Conservation (phyloP, 2,888 invertebrate species). For the Pheosia gnoma region DNA sequence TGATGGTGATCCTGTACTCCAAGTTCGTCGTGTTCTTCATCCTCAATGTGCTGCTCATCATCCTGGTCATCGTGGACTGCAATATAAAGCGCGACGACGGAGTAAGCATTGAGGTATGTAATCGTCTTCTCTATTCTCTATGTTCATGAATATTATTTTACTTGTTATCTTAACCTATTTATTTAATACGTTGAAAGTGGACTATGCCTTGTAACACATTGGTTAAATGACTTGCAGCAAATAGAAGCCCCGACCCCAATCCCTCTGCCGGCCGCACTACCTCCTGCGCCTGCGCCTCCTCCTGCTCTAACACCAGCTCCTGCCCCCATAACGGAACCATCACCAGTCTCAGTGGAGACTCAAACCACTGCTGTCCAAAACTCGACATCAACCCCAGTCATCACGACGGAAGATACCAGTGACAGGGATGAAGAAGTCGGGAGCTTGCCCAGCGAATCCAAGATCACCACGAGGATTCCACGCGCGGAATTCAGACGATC, state of each 20-base stretch:
- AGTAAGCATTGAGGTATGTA: constrained; percentile 33
- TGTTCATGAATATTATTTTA: too few relatives aligned
- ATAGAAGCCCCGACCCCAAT: constrained; percentile 44
- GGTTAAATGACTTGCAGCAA: constrained; percentile 36
- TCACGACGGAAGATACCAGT: constrained; percentile 19
- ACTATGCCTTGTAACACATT: too few relatives aligned
- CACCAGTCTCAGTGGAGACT: constrained; percentile 2
- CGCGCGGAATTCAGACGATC: constrained; percentile 61
- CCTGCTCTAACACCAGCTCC: constrained; percentile 19
- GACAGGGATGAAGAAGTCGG: constrained; percentile 38
- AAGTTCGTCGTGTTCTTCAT: constrained; percentile 74
- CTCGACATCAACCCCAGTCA: constrained; percentile 12
- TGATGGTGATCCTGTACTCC: constrained; percentile 75
- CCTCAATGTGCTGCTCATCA: constrained; percentile 68
- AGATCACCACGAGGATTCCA: constrained; percentile 50
- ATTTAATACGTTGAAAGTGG: too few relatives aligned
- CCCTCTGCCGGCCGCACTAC: neutral
- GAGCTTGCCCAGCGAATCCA: constrained; percentile 31
- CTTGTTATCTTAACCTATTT: too few relatives aligned
- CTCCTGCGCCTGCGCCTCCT: neutral
- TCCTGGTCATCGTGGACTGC: constrained; percentile 57
- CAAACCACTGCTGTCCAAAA: constrained; percentile 29
- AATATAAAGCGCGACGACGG: constrained; percentile 39
- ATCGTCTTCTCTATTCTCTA: too few relatives aligned
- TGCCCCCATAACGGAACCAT: constrained; percentile 12